Percentiles rank a stretch among this genome's conserved stretches.
phyloP scores from a whole-genome alignment of 2,888 invertebrate species.

The Eremobia ochroleuca region DNA sequence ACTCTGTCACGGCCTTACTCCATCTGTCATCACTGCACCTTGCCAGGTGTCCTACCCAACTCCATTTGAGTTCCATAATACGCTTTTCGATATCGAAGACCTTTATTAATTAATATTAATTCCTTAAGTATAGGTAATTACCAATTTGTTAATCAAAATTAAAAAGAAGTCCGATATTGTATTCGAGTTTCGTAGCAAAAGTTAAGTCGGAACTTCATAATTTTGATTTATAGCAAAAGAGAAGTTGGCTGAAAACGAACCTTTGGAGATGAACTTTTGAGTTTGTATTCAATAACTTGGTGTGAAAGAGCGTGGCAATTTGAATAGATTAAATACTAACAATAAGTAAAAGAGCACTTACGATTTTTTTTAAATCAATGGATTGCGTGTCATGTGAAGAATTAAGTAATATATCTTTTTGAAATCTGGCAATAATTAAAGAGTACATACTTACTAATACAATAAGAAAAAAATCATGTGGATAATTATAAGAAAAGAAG shows the following conservation, averaged over 20 bases:
- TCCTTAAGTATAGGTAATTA: neutral
- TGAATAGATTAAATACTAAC: slow-evolving; percentile 12
- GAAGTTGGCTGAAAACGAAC: slow-evolving; percentile 32
- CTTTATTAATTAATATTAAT: neutral
- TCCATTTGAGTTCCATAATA: too few relatives aligned
- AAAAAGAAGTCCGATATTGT: slow-evolving; percentile 24
- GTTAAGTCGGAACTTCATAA: slow-evolving; percentile 36
- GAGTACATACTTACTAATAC: neutral
- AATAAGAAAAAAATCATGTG: neutral
- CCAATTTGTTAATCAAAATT: slow-evolving; percentile 15
- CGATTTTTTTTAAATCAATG: slow-evolving; percentile 24
- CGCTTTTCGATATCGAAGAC: too few relatives aligned
- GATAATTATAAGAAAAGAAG: neutral
- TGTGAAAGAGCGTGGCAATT: slow-evolving; percentile 11
- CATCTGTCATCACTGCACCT: too few relatives aligned
- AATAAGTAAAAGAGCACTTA: neutral
- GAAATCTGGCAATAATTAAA: neutral
- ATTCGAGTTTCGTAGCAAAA: slow-evolving; percentile 24
- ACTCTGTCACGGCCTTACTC: too few relatives aligned
- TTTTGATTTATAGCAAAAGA: slow-evolving; percentile 44
- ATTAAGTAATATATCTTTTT: neutral
- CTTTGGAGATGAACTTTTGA: slow-evolving; percentile 34
- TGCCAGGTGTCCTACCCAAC: too few relatives aligned
- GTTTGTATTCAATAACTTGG: slow-evolving; percentile 16
- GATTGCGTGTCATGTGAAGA: too few relatives aligned